Evolutionary conservation across 1,140 invertebrate genomes (phyloP).

Genomic region (Scaptodrosophila lebanonensis): DNA sequence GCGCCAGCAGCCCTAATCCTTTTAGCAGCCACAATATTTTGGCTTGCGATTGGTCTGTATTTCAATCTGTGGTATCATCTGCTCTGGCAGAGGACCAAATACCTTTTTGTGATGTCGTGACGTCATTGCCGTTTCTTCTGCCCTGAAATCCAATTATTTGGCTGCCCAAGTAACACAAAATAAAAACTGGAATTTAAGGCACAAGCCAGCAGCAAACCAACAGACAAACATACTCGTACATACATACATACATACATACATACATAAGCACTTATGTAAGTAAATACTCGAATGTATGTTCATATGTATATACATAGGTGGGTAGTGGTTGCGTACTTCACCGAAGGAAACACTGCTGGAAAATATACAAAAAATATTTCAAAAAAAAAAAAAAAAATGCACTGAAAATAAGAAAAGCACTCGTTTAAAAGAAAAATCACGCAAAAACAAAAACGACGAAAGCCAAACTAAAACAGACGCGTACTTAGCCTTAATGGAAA

Average conservation of each 20-base stretch:
- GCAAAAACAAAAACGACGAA: neutral
- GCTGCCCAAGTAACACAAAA: conserved; percentile 31
- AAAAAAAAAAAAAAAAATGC: neutral
- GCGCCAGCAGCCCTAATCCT: conserved; percentile 27
- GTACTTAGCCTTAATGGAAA: conserved; percentile 21
- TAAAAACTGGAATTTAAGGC: conserved; percentile 38
- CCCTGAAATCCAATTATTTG: conserved; percentile 40
- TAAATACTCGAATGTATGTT: too few relatives aligned
- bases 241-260: conserved; percentile 3
- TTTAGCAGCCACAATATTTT: conserved; percentile 26
- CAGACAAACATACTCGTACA: too few relatives aligned
- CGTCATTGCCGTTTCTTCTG: conserved; percentile 17
- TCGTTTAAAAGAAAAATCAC: conserved; percentile 20
- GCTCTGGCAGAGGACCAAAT: too few relatives aligned
- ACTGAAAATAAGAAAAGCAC: neutral
- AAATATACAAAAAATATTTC: too few relatives aligned
- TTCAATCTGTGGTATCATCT: conserved; percentile 17
- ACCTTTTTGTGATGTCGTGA: too few relatives aligned
- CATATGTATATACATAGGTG: too few relatives aligned
- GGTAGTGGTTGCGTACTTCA: too few relatives aligned
- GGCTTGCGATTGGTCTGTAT: too few relatives aligned
- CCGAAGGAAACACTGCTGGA: too few relatives aligned
- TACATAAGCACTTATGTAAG: neutral
- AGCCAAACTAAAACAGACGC: conserved; percentile 11
- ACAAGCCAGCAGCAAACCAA: neutral